A percentile compares a stretch with the other conserved stretches of the same genome.
Conservation (phyloP, 1,140 invertebrate species). For the Brachionus rubens region DNA sequence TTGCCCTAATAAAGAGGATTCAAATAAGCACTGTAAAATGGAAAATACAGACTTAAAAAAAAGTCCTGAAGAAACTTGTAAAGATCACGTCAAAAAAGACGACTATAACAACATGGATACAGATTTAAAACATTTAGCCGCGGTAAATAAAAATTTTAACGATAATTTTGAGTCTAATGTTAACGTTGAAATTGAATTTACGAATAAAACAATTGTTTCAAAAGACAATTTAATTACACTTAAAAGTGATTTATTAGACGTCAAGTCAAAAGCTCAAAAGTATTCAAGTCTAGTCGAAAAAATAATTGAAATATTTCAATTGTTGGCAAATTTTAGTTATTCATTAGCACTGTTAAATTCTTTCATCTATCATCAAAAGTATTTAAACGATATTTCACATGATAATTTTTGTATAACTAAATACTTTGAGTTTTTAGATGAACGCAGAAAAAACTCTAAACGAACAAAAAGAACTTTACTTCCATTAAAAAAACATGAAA, state of each 20-base stretch:
- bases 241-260: background rate
- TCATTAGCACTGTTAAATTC: background rate
- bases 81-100: background rate
- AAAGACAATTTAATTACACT: constrained; percentile 1
- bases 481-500: constrained; percentile 17
- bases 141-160: background rate
- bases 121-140: background rate
- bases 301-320: background rate
- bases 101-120: background rate
- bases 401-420: constrained; percentile 34
- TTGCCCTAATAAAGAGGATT: background rate
- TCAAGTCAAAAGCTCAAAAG: background rate
- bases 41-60: constrained; percentile 22
- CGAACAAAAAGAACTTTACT: background rate
- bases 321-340: constrained; percentile 2
- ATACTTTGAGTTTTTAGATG: background rate
- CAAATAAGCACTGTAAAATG: background rate
- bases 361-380: background rate
- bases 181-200: background rate
- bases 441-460: background rate
- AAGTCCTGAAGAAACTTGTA: background rate
- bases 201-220: background rate
- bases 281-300: background rate
- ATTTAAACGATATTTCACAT: constrained; percentile 12
- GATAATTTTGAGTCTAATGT: constrained; percentile 8